Evolutionary conservation across 2,113 vertebrate species (phyloP).

Genomic region (Sakesphorus luctuosus): DNA sequence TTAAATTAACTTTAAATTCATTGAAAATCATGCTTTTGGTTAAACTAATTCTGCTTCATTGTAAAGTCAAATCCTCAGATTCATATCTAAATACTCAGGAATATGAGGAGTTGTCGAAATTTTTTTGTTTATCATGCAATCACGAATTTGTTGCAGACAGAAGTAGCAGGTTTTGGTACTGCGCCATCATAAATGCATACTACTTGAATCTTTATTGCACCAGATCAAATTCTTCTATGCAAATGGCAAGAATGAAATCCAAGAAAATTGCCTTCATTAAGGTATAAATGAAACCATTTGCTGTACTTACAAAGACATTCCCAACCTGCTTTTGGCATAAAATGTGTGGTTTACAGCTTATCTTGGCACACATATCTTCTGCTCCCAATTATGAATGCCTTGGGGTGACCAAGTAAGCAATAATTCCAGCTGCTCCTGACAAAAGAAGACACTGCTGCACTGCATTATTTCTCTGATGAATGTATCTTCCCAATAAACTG

Average conservation of each 20-base stretch:
- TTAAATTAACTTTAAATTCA: neutral
- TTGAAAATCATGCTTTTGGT: neutral
- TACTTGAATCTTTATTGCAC: conserved; percentile 40
- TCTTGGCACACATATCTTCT: conserved; percentile 40
- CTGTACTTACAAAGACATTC: conserved; percentile 56
- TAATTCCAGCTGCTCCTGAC: conserved; percentile 67
- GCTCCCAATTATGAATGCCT: conserved; percentile 66
- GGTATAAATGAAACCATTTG: conserved; percentile 57
- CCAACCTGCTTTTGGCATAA: conserved; percentile 64
- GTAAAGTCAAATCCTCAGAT: neutral
- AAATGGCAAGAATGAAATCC: conserved; percentile 45
- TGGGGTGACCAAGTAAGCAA: conserved; percentile 57
- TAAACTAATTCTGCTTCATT: neutral
- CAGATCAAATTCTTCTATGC: conserved; percentile 55
- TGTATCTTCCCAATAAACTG: conserved; percentile 28
- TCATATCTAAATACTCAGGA: neutral
- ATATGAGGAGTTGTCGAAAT: neutral
- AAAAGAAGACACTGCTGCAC: conserved; percentile 42
- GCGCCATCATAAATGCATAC: neutral
- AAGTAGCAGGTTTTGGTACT: conserved; percentile 23
- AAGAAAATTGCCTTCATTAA: conserved; percentile 65
- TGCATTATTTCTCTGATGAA: conserved; percentile 66
- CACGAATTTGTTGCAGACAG: neutral
- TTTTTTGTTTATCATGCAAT: neutral
- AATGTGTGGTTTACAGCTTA: conserved; percentile 56